phyloP scores from a whole-genome alignment of 2,113 vertebrate genomes.

The Oreocharis arfaki region DNA sequence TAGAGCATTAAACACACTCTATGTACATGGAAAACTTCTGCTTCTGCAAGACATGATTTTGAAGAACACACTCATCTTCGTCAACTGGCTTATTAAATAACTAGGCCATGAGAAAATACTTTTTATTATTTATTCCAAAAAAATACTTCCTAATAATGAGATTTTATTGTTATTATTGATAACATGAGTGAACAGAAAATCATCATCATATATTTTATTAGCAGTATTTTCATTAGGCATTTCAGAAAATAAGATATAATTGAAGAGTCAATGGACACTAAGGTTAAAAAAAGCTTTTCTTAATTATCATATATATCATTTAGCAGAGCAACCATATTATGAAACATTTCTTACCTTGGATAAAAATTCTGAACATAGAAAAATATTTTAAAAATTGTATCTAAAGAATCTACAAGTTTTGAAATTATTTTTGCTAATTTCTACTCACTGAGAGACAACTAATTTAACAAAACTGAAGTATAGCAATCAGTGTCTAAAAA shows the following conservation, averaged over 20 bases:
- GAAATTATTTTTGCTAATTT: not conserved
- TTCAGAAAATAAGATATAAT: not conserved
- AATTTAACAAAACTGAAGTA: not conserved
- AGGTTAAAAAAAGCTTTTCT: not conserved
- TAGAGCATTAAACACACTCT: not conserved
- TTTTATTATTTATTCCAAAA: not conserved
- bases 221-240: not conserved
- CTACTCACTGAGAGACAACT: not conserved
- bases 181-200: not conserved
- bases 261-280: not conserved
- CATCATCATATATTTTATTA: not conserved
- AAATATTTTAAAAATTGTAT: not conserved
- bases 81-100: not conserved
- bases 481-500: not conserved
- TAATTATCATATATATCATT: not conserved
- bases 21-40: not conserved
- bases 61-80: not conserved
- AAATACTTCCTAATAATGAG: not conserved
- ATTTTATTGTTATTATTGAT: not conserved
- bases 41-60: not conserved
- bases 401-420: not conserved
- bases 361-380: not conserved
- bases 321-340: not conserved
- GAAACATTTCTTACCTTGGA: not conserved
- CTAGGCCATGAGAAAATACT: not conserved